Evolutionary conservation across 1,140 invertebrate species (phyloP).

Genomic region (Drosophila truncata): DNA sequence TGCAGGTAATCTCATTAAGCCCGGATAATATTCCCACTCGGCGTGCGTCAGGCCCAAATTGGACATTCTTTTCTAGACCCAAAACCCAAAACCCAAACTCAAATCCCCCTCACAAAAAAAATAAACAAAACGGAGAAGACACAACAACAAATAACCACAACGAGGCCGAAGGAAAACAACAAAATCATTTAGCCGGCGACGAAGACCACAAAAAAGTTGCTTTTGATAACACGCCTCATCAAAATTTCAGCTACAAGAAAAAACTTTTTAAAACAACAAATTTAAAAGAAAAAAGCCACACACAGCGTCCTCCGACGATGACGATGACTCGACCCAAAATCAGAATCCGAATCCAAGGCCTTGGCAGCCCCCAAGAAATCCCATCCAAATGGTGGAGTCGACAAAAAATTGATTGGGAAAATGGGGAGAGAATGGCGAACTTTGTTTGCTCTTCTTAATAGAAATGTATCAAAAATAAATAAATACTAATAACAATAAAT

Average conservation of each 20-base stretch:
- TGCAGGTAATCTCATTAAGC: slow-evolving; percentile 77
- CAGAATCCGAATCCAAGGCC: slow-evolving; percentile 11
- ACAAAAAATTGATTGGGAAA: slow-evolving; percentile 14
- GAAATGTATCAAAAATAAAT: no score
- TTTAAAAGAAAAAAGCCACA: slow-evolving; percentile 65
- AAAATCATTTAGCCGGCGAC: slow-evolving; percentile 34
- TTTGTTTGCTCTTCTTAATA: slow-evolving; percentile 24
- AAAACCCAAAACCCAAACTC: slow-evolving; percentile 17
- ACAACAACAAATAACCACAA: slow-evolving; percentile 38
- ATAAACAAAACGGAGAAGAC: background rate
- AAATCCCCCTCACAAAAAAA: slow-evolving; percentile 2
- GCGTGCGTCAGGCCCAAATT: slow-evolving; percentile 53
- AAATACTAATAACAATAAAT: no score
- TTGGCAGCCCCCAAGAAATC: slow-evolving; percentile 22
- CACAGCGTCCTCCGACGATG: slow-evolving; percentile 38
- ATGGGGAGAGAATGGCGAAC: slow-evolving; percentile 2
- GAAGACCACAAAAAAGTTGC: slow-evolving; percentile 59
- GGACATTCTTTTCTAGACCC: slow-evolving; percentile 60
- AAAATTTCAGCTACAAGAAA: slow-evolving; percentile 79
- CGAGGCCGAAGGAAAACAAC: slow-evolving; percentile 24
- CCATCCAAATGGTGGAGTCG: slow-evolving; percentile 37
- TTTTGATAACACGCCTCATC: slow-evolving; percentile 76
- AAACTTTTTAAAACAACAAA: slow-evolving; percentile 72
- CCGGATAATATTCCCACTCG: slow-evolving; percentile 71
- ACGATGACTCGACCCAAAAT: slow-evolving; percentile 20